phyloP scores from a whole-genome alignment of 1,140 invertebrate genomes.

The Drosophila equinoxialis region DNA sequence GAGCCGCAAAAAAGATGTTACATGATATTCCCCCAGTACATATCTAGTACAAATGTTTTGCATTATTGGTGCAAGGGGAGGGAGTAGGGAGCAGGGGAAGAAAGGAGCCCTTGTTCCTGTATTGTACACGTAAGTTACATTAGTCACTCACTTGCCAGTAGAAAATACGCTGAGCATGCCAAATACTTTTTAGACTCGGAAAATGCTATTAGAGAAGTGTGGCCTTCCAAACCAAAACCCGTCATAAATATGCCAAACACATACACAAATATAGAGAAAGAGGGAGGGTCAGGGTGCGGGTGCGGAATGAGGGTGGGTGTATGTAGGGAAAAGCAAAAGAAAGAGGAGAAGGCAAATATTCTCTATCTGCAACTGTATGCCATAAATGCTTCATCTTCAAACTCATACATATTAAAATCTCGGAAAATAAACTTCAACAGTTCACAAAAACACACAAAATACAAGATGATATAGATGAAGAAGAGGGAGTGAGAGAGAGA shows the following conservation, averaged over 20 bases:
- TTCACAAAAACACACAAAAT: conserved; percentile 56
- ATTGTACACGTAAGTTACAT: conserved; percentile 70
- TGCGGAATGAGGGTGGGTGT: background rate
- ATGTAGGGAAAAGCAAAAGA: background rate
- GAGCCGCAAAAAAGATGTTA: conserved; percentile 67
- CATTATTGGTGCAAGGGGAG: conserved; percentile 60
- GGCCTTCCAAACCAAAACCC: conserved; percentile 32
- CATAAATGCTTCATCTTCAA: conserved; percentile 75
- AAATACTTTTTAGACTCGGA: conserved; percentile 47
- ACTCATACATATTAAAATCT: conserved; percentile 81
- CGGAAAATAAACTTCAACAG: conserved; percentile 77
- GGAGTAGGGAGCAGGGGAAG: background rate
- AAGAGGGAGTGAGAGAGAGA: conserved; percentile 4
- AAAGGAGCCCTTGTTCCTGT: background rate
- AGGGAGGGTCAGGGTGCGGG: background rate
- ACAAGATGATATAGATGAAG: conserved; percentile 45
- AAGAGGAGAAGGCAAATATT: conserved; percentile 14
- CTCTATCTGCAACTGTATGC: conserved; percentile 55
- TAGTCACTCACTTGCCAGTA: conserved; percentile 70
- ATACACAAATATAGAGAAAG: conserved; percentile 24
- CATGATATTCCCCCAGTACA: conserved; percentile 14
- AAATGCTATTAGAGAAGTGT: conserved; percentile 58
- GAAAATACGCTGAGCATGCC: conserved; percentile 63
- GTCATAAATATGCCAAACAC: conserved; percentile 72
- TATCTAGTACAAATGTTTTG: conserved; percentile 67